Base-by-base conservation (phyloP, 2,113 vertebrate species). In the Lampris megalopsis region DNA sequence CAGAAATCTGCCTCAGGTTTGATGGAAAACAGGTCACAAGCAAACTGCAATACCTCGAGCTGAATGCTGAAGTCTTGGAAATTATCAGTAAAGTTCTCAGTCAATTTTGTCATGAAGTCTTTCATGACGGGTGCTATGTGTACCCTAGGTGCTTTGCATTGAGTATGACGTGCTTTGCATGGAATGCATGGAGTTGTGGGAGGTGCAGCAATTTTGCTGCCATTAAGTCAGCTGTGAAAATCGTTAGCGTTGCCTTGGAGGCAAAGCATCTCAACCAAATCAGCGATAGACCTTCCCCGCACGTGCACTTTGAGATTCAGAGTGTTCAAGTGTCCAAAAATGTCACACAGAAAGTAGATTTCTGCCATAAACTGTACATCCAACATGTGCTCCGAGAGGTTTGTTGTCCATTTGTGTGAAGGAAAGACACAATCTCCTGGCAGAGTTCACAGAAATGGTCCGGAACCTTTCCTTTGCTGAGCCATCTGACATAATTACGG, bases 1-100 rank as follows among this genome's bases (percentile, higher is more conserved):
- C 40, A 64, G 52, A 63, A 57, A 8, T 56, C 42, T 57, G 36
- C 63, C 38, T 49, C 24, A 61, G 71, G 47, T 65, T 24, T 63
- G 54, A 65, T 50, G 57, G 58, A 70, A 53, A 77, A 77, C 5
- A 13, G 49, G 63, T 80, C 77, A 59, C 36, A 47, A 56, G 54
- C 58, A 70, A 70, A 77, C 52, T n/a, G 63, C 45, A 38, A 50
- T 41, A 52, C 63, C 56, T 75, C 72, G 38, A 7, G 50, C 38
- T 5, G 49, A 58, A 68, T 37, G 8, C 38, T 54, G 41, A 68
- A 68, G 10, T 45, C 35, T 9, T 68, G 1, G 41, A 50, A 68
- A 40, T 40, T 41, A 38, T 5, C 41, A 7, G 36, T 10, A 45
- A 68, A 68, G 50, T 68, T 58, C 35, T 43, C 50, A 43, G 9